These are phyloP conservation scores for Manduca sexta DNA, from an alignment of 1,140 invertebrate species.

Conservation along the genomic window DNA sequence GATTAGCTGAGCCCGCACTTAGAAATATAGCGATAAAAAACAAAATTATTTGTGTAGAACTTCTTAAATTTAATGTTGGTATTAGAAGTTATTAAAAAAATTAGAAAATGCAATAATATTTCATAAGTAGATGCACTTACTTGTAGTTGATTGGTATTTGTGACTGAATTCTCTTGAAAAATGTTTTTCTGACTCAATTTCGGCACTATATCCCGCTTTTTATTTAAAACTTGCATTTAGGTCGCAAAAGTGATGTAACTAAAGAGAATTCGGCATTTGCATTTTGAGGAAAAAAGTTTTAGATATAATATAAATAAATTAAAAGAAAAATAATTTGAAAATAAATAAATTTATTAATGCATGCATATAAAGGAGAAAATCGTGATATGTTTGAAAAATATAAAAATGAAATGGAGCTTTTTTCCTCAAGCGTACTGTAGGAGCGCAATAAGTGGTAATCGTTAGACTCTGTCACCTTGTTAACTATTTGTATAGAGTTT, in stretches of 20 bases:
- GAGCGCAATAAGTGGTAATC: constrained; percentile 9
- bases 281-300: too few relatives aligned
- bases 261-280: too few relatives aligned
- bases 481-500: constrained; percentile 68
- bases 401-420: constrained; percentile 3
- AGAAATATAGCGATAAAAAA: neutral
- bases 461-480: constrained; percentile 59
- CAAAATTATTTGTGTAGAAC: constrained; percentile 17
- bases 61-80: constrained; percentile 32
- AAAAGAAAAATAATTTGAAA: too few relatives aligned
- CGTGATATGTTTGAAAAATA: neutral
- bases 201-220: too few relatives aligned
- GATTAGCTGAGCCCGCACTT: neutral
- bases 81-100: constrained; percentile 42
- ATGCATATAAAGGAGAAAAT: too few relatives aligned
- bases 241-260: too few relatives aligned
- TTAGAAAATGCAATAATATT: constrained; percentile 65
- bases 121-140: constrained; percentile 66
- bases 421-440: constrained; percentile 15
- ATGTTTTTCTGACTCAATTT: too few relatives aligned
- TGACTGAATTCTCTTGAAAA: constrained; percentile 23
- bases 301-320: too few relatives aligned
- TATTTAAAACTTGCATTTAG: too few relatives aligned
- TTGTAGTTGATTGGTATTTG: constrained; percentile 31
- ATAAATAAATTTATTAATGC: too few relatives aligned